Evolutionary conservation across 2,888 invertebrate species (phyloP), one percentile per base, ranked within the genome.

Genomic region (Pristionchus exspectatus): DNA sequence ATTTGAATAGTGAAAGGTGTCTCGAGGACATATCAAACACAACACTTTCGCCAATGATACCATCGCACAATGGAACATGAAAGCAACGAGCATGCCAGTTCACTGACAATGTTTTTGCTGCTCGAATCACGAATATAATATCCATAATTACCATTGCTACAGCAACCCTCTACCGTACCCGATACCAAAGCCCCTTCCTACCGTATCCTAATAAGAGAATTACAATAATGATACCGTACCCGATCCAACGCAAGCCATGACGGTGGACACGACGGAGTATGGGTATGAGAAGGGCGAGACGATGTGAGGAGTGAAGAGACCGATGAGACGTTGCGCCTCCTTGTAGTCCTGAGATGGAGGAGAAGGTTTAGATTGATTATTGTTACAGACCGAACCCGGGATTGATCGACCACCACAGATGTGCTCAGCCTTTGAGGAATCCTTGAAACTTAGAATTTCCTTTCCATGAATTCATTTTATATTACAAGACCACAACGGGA

Each of bases 261-360:
- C 97, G 90, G 97, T 97, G 21, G 97, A 97, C 1, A 98, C 98
- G 90, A 98, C 97, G 95, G 97, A 97, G 95, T 98, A 97, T 33
- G 98, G 98, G 96, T 99, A 98, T n/a, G 98, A 97, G 91, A 98
- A 95, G 90, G 97, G 97, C 91, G 97, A 97, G 90, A 97, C 97
- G 88, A 98, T 96, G 95, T 98, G 97, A 96, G 96, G 95, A 96
- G 95, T 92, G 92, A 95, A 95, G 95, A 92, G 91, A 38, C 92
- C 90, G 56, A 93, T 88, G 90, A 93, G 90, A 16, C 87, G 87
- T 77, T 93, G 93, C 21, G 91, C 63, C 54, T 92, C 89, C 87
- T 88, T 90, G 72, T 88, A 83, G 27, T 88, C 87, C 77, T 91
- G 63, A 10, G 88, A n/a, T 5, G 50, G 30, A 66, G n/a, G 86